Evolutionary conservation across 1,140 invertebrate species (phyloP).

Genomic region (Pinna nobilis): DNA sequence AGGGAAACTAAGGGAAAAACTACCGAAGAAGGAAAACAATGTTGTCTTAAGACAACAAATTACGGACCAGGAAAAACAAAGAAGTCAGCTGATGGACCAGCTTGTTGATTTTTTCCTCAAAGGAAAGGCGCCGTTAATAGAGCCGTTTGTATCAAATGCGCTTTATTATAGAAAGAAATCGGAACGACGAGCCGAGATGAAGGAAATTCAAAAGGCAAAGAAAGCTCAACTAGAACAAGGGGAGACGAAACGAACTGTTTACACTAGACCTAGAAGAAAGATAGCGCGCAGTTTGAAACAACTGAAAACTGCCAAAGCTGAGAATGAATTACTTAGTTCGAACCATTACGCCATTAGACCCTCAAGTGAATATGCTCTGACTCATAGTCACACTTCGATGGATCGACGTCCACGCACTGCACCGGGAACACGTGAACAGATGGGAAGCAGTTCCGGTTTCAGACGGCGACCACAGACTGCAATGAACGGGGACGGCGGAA

Average conservation of each 20-base stretch:
- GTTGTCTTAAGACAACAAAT: conserved; percentile 25
- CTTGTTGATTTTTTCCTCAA: conserved; percentile 59
- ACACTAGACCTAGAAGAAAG: conserved; percentile 33
- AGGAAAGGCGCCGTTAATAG: conserved; percentile 58
- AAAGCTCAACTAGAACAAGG: conserved; percentile 11
- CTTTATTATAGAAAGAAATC: conserved; percentile 55
- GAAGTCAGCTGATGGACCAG: conserved; percentile 41
- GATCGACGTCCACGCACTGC: conserved; percentile 23
- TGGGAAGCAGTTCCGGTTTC: not conserved
- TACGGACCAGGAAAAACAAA: conserved; percentile 37
- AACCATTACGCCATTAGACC: not conserved
- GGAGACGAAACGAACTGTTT: conserved; percentile 19
- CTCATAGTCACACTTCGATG: conserved; percentile 1
- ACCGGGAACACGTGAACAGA: conserved; percentile 3
- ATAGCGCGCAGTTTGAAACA: conserved; percentile 58
- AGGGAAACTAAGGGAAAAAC: conserved; percentile 48
- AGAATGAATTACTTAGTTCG: conserved; percentile 51
- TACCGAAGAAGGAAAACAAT: conserved; percentile 34
- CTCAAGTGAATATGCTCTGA: conserved; percentile 2
- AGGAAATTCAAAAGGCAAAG: conserved; percentile 29
- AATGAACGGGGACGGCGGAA: conserved; percentile 18
- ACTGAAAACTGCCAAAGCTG: conserved; percentile 55
- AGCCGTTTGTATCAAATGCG: conserved; percentile 59
- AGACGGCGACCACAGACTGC: conserved; percentile 26
- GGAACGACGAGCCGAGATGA: conserved; percentile 45